These are phyloP conservation scores for Caenorhabditis zanzibari DNA, from an alignment of 2,888 invertebrate species.

Conservation along the genomic window DNA sequence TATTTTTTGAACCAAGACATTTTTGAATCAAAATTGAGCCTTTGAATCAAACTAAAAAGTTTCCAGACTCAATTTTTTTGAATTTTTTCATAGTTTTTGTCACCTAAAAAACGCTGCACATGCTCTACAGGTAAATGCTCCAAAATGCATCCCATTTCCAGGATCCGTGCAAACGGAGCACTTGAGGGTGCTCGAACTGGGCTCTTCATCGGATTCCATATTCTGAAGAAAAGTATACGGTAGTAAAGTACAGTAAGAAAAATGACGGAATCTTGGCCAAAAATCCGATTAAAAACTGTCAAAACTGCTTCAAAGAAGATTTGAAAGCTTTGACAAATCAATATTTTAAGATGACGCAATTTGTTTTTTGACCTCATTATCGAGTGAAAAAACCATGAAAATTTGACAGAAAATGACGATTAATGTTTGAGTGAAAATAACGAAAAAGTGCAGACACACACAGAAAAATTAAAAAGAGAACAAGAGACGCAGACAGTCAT, in stretches of 20 bases:
- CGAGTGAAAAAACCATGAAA: too few species aligned
- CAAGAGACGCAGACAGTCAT: not conserved
- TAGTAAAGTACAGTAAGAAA: too few species aligned
- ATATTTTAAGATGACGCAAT: not conserved
- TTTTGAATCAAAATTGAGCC: too few species aligned
- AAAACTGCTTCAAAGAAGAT: too few species aligned
- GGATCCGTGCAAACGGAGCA: slow-evolving; percentile 26
- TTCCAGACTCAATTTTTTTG: not conserved
- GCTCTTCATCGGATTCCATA: not conserved
- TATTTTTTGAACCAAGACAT: too few species aligned
- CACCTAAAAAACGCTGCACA: slow-evolving; percentile 52
- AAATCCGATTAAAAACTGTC: too few species aligned
- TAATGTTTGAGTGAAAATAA: not conserved
- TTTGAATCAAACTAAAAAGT: not conserved
- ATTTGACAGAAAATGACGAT: not conserved
- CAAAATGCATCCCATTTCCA: slow-evolving; percentile 49
- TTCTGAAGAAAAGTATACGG: too few species aligned
- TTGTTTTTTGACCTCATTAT: not conserved
- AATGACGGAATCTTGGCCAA: too few species aligned
- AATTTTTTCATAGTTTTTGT: too few species aligned
- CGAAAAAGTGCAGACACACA: not conserved
- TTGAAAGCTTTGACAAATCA: too few species aligned
- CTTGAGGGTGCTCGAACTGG: not conserved
- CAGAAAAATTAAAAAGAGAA: not conserved
- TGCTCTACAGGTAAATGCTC: slow-evolving; percentile 39